Conservation (phyloP, 2,113 vertebrate genomes). For the Hymenochirus boettgeri region DNA sequence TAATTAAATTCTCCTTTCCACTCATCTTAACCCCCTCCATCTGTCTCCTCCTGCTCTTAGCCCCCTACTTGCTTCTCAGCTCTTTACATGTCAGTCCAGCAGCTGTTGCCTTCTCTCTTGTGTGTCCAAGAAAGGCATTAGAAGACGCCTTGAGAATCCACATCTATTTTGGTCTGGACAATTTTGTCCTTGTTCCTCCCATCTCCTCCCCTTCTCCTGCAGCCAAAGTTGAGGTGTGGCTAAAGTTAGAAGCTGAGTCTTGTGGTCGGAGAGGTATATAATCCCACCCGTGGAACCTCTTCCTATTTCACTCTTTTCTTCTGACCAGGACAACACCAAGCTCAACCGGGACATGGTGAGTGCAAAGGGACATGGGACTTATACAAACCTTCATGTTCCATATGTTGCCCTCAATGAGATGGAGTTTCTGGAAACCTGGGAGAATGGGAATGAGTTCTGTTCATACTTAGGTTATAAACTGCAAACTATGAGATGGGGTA, state of each 20-base stretch:
- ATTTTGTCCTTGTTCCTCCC: constrained; percentile 57
- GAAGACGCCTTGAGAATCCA: constrained; percentile 32
- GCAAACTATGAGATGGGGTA: no score
- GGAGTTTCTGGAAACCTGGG: background rate
- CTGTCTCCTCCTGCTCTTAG: background rate
- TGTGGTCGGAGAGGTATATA: constrained; percentile 50
- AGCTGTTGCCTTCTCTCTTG: constrained; percentile 24
- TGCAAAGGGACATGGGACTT: constrained; percentile 7
- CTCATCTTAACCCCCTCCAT: background rate
- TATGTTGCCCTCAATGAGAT: background rate
- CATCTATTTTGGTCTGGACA: constrained; percentile 56
- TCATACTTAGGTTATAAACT: no score
- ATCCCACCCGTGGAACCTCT: constrained; percentile 44
- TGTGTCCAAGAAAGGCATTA: constrained; percentile 61
- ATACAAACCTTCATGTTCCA: background rate
- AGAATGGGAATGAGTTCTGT: background rate
- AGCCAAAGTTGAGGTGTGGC: constrained; percentile 47
- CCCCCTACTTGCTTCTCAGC: background rate
- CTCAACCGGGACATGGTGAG: constrained; percentile 57
- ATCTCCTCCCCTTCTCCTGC: constrained; percentile 55
- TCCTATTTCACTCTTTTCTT: constrained; percentile 42
- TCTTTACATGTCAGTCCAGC: background rate
- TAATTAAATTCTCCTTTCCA: background rate
- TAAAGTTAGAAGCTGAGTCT: constrained; percentile 56
- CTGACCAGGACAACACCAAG: constrained; percentile 39